A percentile compares a stretch with the other conserved stretches of the same genome.
Evolutionary conservation across 2,888 invertebrate genomes (phyloP).

Genomic region (Plagodis pulveraria): DNA sequence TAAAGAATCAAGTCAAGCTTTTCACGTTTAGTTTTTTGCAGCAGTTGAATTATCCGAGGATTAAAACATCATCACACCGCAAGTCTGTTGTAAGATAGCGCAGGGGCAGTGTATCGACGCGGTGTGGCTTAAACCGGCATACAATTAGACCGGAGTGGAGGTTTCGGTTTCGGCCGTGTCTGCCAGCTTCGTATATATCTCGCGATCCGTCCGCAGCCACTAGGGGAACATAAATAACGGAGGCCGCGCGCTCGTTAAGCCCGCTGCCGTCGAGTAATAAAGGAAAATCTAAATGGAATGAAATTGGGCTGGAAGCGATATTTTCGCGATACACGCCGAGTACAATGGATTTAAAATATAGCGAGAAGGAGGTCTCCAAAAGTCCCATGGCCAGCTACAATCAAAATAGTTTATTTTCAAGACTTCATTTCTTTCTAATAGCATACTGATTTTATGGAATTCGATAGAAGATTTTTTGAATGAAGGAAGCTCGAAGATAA

Average conservation of each 20-base stretch:
- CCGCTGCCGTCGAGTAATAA: constrained; percentile 83
- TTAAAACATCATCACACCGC: constrained; percentile 64
- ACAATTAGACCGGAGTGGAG: constrained; percentile 78
- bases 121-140: constrained; percentile 73
- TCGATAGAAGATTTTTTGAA: constrained; percentile 72
- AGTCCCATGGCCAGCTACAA: constrained; percentile 70
- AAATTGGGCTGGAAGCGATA: constrained; percentile 83
- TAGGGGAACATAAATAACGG: constrained; percentile 83
- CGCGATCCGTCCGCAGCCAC: constrained; percentile 81
- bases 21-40: not conserved
- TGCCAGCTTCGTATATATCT: constrained; percentile 78
- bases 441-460: constrained; percentile 71
- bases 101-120: constrained; percentile 65
- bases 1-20: not conserved
- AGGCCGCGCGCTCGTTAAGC: constrained; percentile 82
- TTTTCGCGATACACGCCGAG: constrained; percentile 76
- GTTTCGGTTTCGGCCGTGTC: constrained; percentile 70
- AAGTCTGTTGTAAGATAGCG: constrained; percentile 36
- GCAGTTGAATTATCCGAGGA: constrained; percentile 54
- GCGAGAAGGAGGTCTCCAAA: constrained; percentile 69
- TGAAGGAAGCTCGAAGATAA: constrained; percentile 66
- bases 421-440: constrained; percentile 61
- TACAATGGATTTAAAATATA: constrained; percentile 78
- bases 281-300: constrained; percentile 85
- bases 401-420: constrained; percentile 78